Evolutionary conservation across 1,140 invertebrate species (phyloP).

Genomic region (Drosophila parvula): DNA sequence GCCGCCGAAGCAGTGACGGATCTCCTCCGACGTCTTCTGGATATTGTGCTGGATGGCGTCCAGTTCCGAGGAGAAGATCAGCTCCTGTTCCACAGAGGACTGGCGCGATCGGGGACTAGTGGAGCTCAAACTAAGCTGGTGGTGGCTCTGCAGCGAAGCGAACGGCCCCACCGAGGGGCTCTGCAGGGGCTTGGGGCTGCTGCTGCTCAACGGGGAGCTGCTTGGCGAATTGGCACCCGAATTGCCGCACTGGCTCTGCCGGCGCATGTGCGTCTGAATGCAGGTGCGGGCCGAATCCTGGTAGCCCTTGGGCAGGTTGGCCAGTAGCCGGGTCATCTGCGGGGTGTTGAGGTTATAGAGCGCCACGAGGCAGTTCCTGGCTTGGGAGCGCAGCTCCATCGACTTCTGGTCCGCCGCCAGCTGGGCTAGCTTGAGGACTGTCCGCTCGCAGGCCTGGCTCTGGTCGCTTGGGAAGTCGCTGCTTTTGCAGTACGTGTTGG

Average conservation of each 20-base stretch:
- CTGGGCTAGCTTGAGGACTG: slow-evolving; percentile 88
- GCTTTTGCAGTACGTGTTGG: slow-evolving; percentile 85
- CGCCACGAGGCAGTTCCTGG: slow-evolving; percentile 91
- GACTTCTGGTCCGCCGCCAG: slow-evolving; percentile 89
- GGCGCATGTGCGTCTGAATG: slow-evolving; percentile 92
- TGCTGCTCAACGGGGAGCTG: slow-evolving; percentile 80
- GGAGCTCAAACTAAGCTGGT: slow-evolving; percentile 70
- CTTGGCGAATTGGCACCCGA: slow-evolving; percentile 83
- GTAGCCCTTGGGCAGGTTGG: slow-evolving; percentile 92
- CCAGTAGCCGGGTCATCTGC: slow-evolving; percentile 90
- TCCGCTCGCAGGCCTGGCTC: slow-evolving; percentile 85
- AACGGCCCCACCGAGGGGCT: slow-evolving; percentile 81
- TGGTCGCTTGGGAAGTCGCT: slow-evolving; percentile 84
- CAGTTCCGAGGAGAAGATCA: slow-evolving; percentile 91
- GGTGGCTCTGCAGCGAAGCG: slow-evolving; percentile 70
- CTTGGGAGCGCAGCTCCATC: slow-evolving; percentile 91
- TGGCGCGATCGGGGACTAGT: slow-evolving; percentile 83
- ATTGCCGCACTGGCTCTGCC: slow-evolving; percentile 86
- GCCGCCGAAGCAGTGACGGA: slow-evolving; percentile 89
- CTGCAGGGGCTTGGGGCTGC: slow-evolving; percentile 82
- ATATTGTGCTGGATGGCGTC: slow-evolving; percentile 93
- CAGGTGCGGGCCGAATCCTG: slow-evolving; percentile 92
- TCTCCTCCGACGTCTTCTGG: slow-evolving; percentile 95
- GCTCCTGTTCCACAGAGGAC: slow-evolving; percentile 85
- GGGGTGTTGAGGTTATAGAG: slow-evolving; percentile 96